Percentiles rank a stretch among this genome's conserved stretches.
These are phyloP conservation scores for Eulithis testata DNA, from an alignment of 2,888 invertebrate genomes.

Conservation along the genomic window DNA sequence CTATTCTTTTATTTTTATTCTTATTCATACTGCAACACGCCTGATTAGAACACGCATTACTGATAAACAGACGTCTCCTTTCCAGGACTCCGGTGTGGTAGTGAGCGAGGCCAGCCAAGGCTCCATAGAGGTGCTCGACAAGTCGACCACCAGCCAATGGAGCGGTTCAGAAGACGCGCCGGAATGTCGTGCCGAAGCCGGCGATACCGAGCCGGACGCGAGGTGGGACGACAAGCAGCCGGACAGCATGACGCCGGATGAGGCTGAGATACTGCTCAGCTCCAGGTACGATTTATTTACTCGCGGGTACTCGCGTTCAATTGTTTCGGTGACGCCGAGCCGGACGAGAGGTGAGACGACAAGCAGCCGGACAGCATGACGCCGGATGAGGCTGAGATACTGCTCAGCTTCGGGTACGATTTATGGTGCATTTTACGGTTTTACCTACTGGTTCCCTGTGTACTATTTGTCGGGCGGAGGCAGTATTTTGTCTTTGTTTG, in stretches of 20 bases:
- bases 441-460: too few species aligned
- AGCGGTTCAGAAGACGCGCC: constrained; percentile 82
- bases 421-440: too few species aligned
- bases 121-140: constrained; percentile 84
- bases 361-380: too few species aligned
- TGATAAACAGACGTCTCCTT: constrained; percentile 17
- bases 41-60: constrained; percentile 4
- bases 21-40: too few species aligned
- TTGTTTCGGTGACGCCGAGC: too few species aligned
- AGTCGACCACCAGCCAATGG: constrained; percentile 84
- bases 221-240: constrained; percentile 69
- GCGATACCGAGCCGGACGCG: constrained; percentile 52
- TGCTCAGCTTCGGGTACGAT: too few species aligned
- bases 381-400: too few species aligned
- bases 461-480: too few species aligned
- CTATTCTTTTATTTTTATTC: too few species aligned
- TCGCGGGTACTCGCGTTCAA: not conserved
- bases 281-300: constrained; percentile 85
- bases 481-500: too few species aligned
- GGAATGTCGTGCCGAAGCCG: constrained; percentile 57
- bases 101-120: constrained; percentile 83
- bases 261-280: constrained; percentile 94
- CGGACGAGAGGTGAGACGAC: too few species aligned
- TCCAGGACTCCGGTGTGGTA: constrained; percentile 80
- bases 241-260: constrained; percentile 91